Conservation (phyloP, 2,113 vertebrate species). For the Kryptolebias marmoratus region DNA sequence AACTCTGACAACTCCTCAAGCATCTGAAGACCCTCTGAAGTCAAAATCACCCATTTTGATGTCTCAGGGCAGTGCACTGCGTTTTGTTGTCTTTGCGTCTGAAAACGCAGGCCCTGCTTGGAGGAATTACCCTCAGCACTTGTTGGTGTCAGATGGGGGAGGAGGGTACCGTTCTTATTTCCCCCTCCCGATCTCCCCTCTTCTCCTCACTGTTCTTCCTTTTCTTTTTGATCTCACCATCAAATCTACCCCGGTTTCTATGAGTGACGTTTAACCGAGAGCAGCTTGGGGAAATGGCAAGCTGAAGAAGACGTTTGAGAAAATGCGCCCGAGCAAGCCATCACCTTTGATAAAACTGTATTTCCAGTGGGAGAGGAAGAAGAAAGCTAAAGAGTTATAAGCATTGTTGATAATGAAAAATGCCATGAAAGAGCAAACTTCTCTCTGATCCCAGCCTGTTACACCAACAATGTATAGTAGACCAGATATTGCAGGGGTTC, state of each 20-base stretch:
- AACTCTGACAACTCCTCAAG: slow-evolving; percentile 72
- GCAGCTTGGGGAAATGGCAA: slow-evolving; percentile 65
- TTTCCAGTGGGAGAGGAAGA: slow-evolving; percentile 65
- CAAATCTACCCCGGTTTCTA: slow-evolving; percentile 72
- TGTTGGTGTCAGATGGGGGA: slow-evolving; percentile 50
- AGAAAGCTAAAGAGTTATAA: slow-evolving; percentile 65
- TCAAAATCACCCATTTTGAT: slow-evolving; percentile 77
- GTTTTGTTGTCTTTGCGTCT: slow-evolving; percentile 79
- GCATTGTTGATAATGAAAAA: slow-evolving; percentile 75
- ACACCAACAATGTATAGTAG: slow-evolving; percentile 58
- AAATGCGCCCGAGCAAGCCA: slow-evolving; percentile 77
- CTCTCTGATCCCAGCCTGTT: slow-evolving; percentile 71
- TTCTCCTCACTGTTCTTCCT: slow-evolving; percentile 61
- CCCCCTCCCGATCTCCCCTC: not conserved
- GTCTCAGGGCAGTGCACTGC: slow-evolving; percentile 63
- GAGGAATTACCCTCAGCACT: slow-evolving; percentile 73
- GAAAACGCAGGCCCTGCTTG: slow-evolving; percentile 67
- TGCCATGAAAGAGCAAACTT: slow-evolving; percentile 52
- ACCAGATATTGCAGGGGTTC: slow-evolving; percentile 52
- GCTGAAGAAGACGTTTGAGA: slow-evolving; percentile 77
- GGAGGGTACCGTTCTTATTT: slow-evolving; percentile 45
- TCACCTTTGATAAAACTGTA: slow-evolving; percentile 80
- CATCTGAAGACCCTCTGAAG: slow-evolving; percentile 81
- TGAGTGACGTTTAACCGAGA: slow-evolving; percentile 76
- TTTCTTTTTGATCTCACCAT: slow-evolving; percentile 81